Conservation (phyloP, 1,140 invertebrate genomes). For the Paraescarpia echinospica region DNA sequence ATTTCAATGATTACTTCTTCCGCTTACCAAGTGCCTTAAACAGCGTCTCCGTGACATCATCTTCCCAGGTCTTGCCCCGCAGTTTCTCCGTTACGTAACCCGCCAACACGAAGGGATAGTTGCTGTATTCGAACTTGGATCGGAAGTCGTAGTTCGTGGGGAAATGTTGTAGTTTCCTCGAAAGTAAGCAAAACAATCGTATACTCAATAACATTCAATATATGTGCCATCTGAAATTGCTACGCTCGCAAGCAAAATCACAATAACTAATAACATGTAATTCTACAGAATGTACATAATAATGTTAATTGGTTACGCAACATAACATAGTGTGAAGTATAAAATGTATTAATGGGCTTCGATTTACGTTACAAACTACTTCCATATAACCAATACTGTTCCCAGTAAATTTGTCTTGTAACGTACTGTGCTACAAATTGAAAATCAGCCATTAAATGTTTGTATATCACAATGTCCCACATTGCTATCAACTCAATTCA, state of each 20-base stretch:
- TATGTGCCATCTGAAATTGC: too few relatives aligned
- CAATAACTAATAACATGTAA: too few relatives aligned
- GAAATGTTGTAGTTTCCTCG: conserved; percentile 1
- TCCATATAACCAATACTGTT: too few relatives aligned
- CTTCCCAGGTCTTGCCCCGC: conserved; percentile 6
- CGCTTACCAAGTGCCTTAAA: conserved; percentile 13
- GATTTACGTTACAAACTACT: not conserved
- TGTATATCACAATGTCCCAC: too few relatives aligned
- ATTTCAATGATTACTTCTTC: too few relatives aligned
- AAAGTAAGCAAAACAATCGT: not conserved
- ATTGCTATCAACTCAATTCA: too few relatives aligned
- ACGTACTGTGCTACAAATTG: too few relatives aligned
- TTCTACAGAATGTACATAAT: too few relatives aligned
- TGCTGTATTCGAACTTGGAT: not conserved
- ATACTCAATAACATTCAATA: not conserved
- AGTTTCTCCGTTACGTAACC: not conserved
- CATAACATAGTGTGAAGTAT: not conserved
- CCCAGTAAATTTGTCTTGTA: too few relatives aligned
- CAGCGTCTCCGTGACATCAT: not conserved
- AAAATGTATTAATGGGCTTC: not conserved
- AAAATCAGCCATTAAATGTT: too few relatives aligned
- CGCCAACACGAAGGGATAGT: conserved; percentile 6
- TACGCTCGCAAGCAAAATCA: too few relatives aligned
- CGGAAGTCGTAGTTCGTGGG: conserved; percentile 7
- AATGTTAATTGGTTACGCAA: too few relatives aligned